Base-by-base conservation (phyloP, 2,888 invertebrate species). In the Plemyria rubiginata region DNA sequence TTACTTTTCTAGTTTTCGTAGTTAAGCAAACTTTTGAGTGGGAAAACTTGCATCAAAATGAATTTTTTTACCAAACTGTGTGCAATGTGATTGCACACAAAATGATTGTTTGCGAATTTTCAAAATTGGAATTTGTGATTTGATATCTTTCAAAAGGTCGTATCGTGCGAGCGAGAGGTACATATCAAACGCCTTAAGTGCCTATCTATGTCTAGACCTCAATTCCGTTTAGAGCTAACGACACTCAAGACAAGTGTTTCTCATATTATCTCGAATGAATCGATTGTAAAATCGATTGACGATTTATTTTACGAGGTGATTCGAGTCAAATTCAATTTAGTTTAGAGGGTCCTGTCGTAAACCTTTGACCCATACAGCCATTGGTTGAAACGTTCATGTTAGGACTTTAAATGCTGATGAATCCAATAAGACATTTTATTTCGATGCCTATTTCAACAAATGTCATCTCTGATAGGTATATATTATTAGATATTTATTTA, bases 251-350 rank as follows among this genome's bases (percentile, higher is more conserved):
- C 68, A 65, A 65, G 66, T 65, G 68, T 66, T 59, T 52, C 65
- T 76, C 75, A 79, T 81, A 80, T 81, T 78, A 72, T 75, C 72
- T 70, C 76, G 75, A 82, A 66, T 63, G 62, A 60, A 81, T 80
- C 81, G 82, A 81, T 81, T 80, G 81, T 86, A 81, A 85, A 82
- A 74, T 72, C 75, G 71, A 74, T 78, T 78, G 78, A 82, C 80
- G 81, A 79, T 76, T 76, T 83, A 76, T 82, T 91, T 92, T 90
- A 92, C 87, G 92, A 89, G 66, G 79, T 78, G 79, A 88, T 87
- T 87, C 75, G 76, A 84, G 77, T 80, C 82, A 73, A 84, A 89
- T 92, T 91, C 92, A 91, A 92, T 92, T 92, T 88, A 84, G 83
- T 90, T 85, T 78, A 84, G 78, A 81, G 81, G 80, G 76, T 79